phyloP scores from a whole-genome alignment of 1,140 invertebrate genomes.

The Sycophaga agraensis region DNA sequence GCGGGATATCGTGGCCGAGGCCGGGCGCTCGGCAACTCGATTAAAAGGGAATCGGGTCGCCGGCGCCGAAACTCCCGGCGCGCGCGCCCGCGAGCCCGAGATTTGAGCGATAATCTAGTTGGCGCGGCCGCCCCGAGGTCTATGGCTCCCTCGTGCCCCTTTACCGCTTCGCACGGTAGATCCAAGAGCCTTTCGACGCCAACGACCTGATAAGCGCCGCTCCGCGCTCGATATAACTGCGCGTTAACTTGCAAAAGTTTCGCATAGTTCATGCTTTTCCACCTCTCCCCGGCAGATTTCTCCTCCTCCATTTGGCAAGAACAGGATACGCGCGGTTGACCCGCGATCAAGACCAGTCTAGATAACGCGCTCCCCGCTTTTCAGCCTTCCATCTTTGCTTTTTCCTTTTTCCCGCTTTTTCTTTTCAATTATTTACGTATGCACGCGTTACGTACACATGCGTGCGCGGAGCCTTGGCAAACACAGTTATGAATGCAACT shows the following conservation, averaged over 20 bases:
- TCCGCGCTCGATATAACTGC: not conserved
- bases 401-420: not conserved
- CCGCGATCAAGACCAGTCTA: too few species aligned
- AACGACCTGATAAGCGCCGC: conserved; percentile 25
- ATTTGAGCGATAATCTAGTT: conserved; percentile 27
- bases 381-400: not conserved
- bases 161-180: not conserved
- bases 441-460: not conserved
- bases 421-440: not conserved
- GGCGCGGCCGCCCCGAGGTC: conserved; percentile 7
- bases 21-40: too few species aligned
- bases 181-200: conserved; percentile 2
- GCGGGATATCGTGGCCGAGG: too few species aligned
- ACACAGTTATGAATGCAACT: too few species aligned
- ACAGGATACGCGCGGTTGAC: too few species aligned
- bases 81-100: conserved; percentile 9
- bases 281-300: not conserved
- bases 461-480: too few species aligned
- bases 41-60: too few species aligned
- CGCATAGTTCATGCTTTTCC: not conserved
- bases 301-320: too few species aligned
- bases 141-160: conserved; percentile 12
- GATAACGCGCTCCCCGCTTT: too few species aligned
- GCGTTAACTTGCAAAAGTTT: conserved; percentile 17
- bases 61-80: not conserved